These are phyloP conservation scores for Pomacea canaliculata DNA, from an alignment of 2,888 invertebrate genomes.

Conservation along the genomic window DNA sequence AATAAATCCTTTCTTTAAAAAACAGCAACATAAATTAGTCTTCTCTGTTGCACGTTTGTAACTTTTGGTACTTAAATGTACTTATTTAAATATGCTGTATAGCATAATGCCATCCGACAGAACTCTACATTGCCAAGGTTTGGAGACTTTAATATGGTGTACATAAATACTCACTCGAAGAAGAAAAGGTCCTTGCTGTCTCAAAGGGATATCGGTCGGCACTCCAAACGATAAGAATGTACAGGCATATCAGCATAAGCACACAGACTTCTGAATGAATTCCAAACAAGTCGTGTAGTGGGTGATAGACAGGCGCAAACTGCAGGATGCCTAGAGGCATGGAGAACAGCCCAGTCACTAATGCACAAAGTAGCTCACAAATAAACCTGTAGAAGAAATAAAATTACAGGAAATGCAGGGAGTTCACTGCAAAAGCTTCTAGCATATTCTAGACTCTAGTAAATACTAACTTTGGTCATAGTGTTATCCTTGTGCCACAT, in stretches of 20 bases:
- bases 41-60: too few relatives aligned
- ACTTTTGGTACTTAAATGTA: too few relatives aligned
- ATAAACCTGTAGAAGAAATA: slow-evolving; percentile 70
- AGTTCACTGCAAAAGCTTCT: too few relatives aligned
- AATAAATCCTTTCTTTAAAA: too few relatives aligned
- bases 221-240: slow-evolving; percentile 75
- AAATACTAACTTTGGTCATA: too few relatives aligned
- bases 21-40: too few relatives aligned
- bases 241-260: slow-evolving; percentile 77
- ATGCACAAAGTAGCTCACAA: slow-evolving; percentile 75
- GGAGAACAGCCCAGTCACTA: slow-evolving; percentile 74
- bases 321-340: slow-evolving; percentile 81
- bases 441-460: too few relatives aligned
- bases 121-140: too few relatives aligned
- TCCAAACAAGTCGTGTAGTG: slow-evolving; percentile 79
- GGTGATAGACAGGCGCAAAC: slow-evolving; percentile 83
- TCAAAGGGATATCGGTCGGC: slow-evolving; percentile 73
- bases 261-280: slow-evolving; percentile 82
- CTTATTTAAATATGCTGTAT: too few relatives aligned
- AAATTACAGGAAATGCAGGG: neutral
- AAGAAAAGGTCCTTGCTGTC: slow-evolving; percentile 37
- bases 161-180: slow-evolving; percentile 1
- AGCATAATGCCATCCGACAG: too few relatives aligned
- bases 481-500: too few relatives aligned
- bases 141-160: too few relatives aligned